Conservation (phyloP, 53 echinoderm and acorn worm genomes). For the Stichopus horrens region DNA sequence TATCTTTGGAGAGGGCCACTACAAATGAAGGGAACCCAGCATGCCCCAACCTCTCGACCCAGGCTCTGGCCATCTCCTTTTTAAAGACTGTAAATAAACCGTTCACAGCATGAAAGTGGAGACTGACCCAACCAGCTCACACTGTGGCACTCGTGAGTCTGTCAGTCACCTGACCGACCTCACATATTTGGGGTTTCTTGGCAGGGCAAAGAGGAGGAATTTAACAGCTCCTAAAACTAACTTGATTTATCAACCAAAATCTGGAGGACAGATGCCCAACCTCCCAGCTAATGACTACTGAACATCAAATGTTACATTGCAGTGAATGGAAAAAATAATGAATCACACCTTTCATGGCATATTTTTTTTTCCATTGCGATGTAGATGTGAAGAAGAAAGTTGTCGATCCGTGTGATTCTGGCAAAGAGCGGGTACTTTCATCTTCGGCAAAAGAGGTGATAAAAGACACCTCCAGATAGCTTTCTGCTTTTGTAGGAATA, state of each 20-base stretch:
- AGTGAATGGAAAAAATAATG: too few species aligned
- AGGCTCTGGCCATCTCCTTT: neutral
- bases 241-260: conserved; percentile 20
- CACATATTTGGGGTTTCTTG: conserved; percentile 13
- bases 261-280: conserved; percentile 25
- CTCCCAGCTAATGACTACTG: too few species aligned
- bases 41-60: neutral
- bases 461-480: too few species aligned
- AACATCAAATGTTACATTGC: too few species aligned
- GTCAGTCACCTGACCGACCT: neutral
- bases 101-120: neutral
- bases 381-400: too few species aligned
- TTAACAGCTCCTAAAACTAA: conserved; percentile 10
- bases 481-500: too few species aligned
- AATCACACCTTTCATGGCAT: too few species aligned
- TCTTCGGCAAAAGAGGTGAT: too few species aligned
- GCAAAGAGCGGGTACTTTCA: too few species aligned
- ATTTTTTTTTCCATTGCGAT: too few species aligned
- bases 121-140: neutral
- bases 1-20: neutral
- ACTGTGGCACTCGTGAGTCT: conserved; percentile 5
- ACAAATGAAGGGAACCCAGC: conserved; percentile 13
- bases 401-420: too few species aligned
- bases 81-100: neutral
- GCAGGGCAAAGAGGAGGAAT: conserved; percentile 18